Percentiles rank a stretch among this genome's conserved stretches.
These are phyloP conservation scores for Phyllostomus discolor DNA, from an alignment of 2,113 vertebrate species.

Conservation along the genomic window DNA sequence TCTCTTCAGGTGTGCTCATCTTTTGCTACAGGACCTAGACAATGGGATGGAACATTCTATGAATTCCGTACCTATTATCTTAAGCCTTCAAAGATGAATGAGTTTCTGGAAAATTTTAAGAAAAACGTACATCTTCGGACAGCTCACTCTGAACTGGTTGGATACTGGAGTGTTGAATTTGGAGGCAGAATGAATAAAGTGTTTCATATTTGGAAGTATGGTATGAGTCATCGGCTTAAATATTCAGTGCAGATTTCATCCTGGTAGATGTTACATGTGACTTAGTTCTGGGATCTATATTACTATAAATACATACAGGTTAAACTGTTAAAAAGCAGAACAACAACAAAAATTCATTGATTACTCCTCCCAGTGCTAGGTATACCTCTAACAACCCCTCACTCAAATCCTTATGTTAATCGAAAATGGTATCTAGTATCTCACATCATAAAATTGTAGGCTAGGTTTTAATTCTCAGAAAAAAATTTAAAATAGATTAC, in stretches of 20 bases:
- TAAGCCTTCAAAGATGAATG: conserved; percentile 85
- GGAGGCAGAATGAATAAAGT: conserved; percentile 90
- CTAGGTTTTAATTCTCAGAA: neutral
- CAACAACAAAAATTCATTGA: neutral
- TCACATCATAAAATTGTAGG: neutral
- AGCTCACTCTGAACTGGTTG: conserved; percentile 89
- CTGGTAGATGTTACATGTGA: neutral
- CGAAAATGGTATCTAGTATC: neutral
- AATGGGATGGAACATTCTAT: conserved; percentile 84
- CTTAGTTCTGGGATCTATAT: neutral
- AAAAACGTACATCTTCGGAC: conserved; percentile 87
- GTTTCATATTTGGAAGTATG: conserved; percentile 94
- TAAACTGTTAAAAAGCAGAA: neutral
- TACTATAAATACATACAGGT: neutral
- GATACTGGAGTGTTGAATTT: conserved; percentile 90
- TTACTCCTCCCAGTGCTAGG: neutral
- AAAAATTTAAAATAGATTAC: neutral
- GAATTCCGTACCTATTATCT: conserved; percentile 91
- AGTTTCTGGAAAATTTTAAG: conserved; percentile 85
- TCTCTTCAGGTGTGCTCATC: conserved; percentile 60
- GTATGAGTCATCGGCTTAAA: conserved; percentile 72
- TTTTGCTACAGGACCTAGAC: conserved; percentile 84
- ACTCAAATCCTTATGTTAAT: neutral
- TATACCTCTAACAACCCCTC: neutral
- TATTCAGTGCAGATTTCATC: neutral